A percentile compares a stretch with the other conserved stretches of the same genome.
These are phyloP conservation scores for Enteromius thamalakanensis DNA, from an alignment of 2,797 vertebrate species.

Conservation along the genomic window DNA sequence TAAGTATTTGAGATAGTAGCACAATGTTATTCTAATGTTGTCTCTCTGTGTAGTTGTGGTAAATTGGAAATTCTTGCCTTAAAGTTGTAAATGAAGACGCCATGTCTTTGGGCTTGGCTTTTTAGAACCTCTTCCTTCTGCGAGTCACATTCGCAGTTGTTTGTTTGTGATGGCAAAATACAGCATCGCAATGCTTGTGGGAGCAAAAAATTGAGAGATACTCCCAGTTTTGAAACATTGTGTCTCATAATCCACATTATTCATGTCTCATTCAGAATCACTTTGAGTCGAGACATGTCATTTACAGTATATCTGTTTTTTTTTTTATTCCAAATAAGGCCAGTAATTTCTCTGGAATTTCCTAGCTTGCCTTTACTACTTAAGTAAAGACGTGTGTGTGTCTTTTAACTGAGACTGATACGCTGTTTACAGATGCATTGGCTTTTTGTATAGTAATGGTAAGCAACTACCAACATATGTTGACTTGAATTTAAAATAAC, in stretches of 20 bases:
- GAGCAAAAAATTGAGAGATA: not conserved
- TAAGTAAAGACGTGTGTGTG: not conserved
- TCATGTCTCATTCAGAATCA: not conserved
- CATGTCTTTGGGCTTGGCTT: not conserved
- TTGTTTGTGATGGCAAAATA: not conserved
- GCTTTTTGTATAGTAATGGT: not conserved
- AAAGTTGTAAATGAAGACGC: not conserved
- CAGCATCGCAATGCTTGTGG: not conserved
- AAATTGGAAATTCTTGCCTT: too few species aligned
- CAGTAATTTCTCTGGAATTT: not conserved
- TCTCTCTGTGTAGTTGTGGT: not conserved
- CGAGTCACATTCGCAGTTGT: not conserved
- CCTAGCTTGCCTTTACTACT: not conserved
- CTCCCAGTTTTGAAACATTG: not conserved
- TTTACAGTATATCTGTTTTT: not conserved
- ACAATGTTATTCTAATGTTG: not conserved
- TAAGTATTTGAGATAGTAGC: not conserved
- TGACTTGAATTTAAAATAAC: not conserved
- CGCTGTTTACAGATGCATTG: not conserved
- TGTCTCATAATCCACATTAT: not conserved
- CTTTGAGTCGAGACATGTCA: not conserved
- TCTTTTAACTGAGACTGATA: not conserved
- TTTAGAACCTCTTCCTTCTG: not conserved
- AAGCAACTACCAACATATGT: conserved; percentile 8
- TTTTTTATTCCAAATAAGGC: not conserved